Evolutionary conservation across 2,888 invertebrate genomes (phyloP), one percentile per base, ranked within the genome.

Genomic region (Agrochola lychnidis): DNA sequence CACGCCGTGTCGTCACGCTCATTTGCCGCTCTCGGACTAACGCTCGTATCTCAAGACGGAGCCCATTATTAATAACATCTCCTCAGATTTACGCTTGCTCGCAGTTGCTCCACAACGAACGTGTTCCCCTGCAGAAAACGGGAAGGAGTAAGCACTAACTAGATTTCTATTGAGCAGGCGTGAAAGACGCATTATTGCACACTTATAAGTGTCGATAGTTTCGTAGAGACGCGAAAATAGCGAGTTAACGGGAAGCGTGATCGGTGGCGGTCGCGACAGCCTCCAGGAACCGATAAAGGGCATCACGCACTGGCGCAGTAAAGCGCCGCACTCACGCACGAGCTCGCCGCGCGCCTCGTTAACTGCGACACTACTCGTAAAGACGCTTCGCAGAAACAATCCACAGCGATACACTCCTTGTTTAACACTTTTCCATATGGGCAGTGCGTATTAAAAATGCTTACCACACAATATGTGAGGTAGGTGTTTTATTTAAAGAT

Each of bases 261-360:
- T 90, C 92, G 89, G 93, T 91, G 94, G 95, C 94, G 93, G 95
- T 93, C 94, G 92, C 93, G 92, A 91, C 93, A 93, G 92, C 93
- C 94, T 96, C 96, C 93, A 89, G 92, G 96, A 96, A 96, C 94
- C 95, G 92, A 96, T 96, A 96, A 96, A 95, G 94, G 93, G 91
- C 92, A 92, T 90, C 91, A 88, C 89, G 91, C 91, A 89, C 90
- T 91, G 88, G 89, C 89, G 93, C 93, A 90, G 90, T 94, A 93
- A 94, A 94, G 93, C 88, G 89, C 89, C 90, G 92, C 84, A 64
- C 81, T 84, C 81, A 84, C 84, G 84, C 89, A 91, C 90, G 90
- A 88, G 89, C 87, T 84, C 84, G 69, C 92, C 86, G 91, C 91
- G 91, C 93, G 94, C 93, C 94, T 95, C 96, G 95, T 96, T 96